Evolutionary conservation across 2,888 invertebrate genomes (phyloP), one percentile per base, ranked within the genome.

Genomic region (Trachelus stipa): DNA sequence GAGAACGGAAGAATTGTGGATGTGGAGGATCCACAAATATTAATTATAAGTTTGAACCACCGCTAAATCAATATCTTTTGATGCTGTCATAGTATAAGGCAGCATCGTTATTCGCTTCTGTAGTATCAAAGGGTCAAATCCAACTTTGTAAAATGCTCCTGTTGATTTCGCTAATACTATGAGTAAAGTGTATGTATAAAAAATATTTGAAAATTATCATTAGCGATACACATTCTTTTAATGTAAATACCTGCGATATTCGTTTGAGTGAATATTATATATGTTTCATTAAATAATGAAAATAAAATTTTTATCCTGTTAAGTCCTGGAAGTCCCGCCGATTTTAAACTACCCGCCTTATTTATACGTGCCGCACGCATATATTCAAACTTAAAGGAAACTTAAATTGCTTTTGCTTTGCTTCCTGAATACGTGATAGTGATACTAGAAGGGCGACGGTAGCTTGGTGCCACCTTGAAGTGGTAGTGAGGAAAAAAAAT

Each of bases 361-460:
- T 56, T 56, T 56, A 56, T 56, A 23, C 56, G 9, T 56, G 56
- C 23, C 9, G 56, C 56, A 23, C 56, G 23, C 78, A 78, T 81
- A 81, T 81, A 82, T 82, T 83, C 77, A 77, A 81, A 83, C 81
- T 83, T 81, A 79, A 76, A 71, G 75, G 74, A 81, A 83, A 83
- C 83, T 83, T 83, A 82, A 83, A 83, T 83, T 83, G 80, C 81
- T 79, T 79, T 79, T 80, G 40, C 56, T 56, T 56, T 56, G 56
- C 56, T 56, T 56, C 23, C 56, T 56, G 56, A 56, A 56, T 56
- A 56, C 56, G 56, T 23, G 56, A 56, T 56, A 56, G 56, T 56
- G 56, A 56, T 56, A 56, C 23, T 56, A 56, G 56, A 56, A 23
- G 23, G 23, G 9, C 23, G 2, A 23, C 56, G 23, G 9, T 23